Base-by-base conservation (phyloP, 2,888 invertebrate genomes). In the Lottia scabra region DNA sequence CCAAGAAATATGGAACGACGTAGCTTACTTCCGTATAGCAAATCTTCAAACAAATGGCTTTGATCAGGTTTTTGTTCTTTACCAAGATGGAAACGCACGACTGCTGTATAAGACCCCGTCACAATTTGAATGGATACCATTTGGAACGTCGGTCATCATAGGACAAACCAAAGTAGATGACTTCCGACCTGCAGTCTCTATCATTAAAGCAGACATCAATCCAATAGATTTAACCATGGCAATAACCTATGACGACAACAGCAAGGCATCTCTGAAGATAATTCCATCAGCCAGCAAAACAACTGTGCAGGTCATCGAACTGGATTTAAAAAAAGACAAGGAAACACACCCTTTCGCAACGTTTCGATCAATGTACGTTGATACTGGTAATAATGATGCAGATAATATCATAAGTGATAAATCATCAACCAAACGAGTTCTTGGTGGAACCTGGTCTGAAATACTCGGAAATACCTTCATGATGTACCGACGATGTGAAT, bases 71-170 rank as follows among this genome's bases (percentile, higher is more conserved):
- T 79, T 84, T 64, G 83, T 84, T 8, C 63, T 84, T 27, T 84
- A 84, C 46, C 80, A 83, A 56, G 83, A 84, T 67, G 83, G 83
- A 44, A 84, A 84, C 67, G 75, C 77, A 5, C 79, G 83, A 27
- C 67, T 83, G 6, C 75, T 84, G 15, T 81, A 82, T 19, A 75
- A 80, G n/a, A 78, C 83, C 8, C 83, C 83, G 0, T 77, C 80
- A 65, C 80, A 80, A n/a, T 63, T 82, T 10, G 83, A 84, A 45
- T 84, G 83, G 83, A 83, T 81, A 19, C 83, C 83, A 15, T 84
- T 84, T 62, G 83, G 83, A 43, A 80, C 83, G 0, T 84, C 83
- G 10, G 80, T 84, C 2, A 83, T 84, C 16, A 73, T 84, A 66
- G 83, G 83, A 10, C 82, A 83, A 69, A 78, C 82, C 8, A 77